Conservation (phyloP, 2,888 invertebrate species). For the Gibbula magus region DNA sequence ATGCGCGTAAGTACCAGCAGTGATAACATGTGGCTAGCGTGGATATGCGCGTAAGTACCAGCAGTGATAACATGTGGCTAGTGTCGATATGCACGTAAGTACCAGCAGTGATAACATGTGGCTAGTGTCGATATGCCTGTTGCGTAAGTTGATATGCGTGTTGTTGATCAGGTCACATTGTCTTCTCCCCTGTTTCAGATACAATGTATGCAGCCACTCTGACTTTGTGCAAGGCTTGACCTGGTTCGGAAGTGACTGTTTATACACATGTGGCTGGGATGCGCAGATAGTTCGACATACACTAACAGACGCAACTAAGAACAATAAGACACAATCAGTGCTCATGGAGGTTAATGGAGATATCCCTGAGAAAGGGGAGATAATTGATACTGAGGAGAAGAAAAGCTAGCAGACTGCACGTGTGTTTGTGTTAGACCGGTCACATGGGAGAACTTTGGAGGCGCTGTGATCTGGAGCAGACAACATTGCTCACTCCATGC, state of each 20-base stretch:
- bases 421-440: neutral
- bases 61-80: too few species aligned
- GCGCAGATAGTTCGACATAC: constrained; percentile 43
- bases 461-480: neutral
- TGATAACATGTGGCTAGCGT: too few species aligned
- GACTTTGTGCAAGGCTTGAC: constrained; percentile 79
- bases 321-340: neutral
- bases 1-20: too few species aligned
- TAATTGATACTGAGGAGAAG: neutral
- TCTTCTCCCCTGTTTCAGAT: constrained; percentile 65
- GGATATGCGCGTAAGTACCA: too few species aligned
- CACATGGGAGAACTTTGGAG: neutral
- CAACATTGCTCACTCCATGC: neutral
- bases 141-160: neutral
- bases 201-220: constrained; percentile 76
- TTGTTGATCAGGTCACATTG: too few species aligned
- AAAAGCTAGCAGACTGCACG: neutral
- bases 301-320: neutral
- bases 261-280: constrained; percentile 81
- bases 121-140: neutral
- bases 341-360: constrained; percentile 35
- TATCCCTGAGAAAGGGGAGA: constrained; percentile 10
- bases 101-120: too few species aligned
- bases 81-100: too few species aligned
- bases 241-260: constrained; percentile 77